Conservation (phyloP, 2,888 invertebrate species). For the Meghimatium bilineatum region DNA sequence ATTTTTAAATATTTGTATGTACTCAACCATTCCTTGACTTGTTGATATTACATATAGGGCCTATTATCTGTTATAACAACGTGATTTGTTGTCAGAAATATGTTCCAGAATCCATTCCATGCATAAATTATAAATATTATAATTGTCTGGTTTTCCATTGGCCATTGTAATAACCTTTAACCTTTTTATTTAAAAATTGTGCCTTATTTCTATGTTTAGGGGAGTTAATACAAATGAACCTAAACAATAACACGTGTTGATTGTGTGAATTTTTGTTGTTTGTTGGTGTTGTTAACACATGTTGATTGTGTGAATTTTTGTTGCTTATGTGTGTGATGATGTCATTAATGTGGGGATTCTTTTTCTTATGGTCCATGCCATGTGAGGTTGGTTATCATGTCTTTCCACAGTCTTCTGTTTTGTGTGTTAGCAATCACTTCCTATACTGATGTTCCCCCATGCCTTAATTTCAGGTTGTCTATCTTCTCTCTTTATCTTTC, state of each 20-base stretch:
- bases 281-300: not conserved
- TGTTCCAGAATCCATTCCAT: not conserved
- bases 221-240: not conserved
- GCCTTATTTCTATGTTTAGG: not conserved
- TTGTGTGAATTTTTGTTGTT: not conserved
- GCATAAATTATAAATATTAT: not conserved
- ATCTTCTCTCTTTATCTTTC: no score
- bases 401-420: no score
- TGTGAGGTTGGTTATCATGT: no score
- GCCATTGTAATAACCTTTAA: slow-evolving; percentile 4
- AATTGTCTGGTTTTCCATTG: not conserved
- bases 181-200: not conserved
- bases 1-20: not conserved
- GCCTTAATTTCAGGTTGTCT: no score
- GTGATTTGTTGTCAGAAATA: not conserved
- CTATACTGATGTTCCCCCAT: no score
- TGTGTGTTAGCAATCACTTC: no score
- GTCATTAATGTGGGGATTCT: no score
- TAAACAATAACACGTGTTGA: not conserved
- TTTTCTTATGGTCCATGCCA: no score
- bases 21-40: not conserved
- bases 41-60: not conserved
- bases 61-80: not conserved
- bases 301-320: no score
- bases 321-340: no score